A percentile compares a stretch with the other conserved stretches of the same genome.
Evolutionary conservation across 2,113 vertebrate genomes (phyloP).

Genomic region (Setophaga kirtlandii): DNA sequence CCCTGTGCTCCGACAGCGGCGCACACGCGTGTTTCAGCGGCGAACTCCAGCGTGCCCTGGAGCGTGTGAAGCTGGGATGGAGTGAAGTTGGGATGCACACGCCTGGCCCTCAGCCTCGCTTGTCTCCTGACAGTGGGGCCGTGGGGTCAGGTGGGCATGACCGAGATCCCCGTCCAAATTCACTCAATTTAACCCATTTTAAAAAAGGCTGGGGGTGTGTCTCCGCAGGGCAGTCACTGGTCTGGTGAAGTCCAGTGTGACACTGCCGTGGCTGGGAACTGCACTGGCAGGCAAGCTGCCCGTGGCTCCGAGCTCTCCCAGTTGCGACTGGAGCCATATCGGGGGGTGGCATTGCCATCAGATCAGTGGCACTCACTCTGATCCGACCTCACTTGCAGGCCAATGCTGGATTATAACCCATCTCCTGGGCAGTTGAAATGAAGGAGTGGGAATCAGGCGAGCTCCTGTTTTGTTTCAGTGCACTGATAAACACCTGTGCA

Average conservation of each 20-base stretch:
- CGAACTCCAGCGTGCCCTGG: background rate
- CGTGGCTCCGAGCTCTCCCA: fast-evolving
- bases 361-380: background rate
- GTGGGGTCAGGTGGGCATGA: background rate
- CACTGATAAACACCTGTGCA: background rate
- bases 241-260: fast-evolving
- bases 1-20: background rate
- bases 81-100: background rate
- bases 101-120: fast-evolving
- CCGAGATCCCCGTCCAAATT: background rate
- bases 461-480: background rate
- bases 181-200: background rate
- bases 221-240: no score
- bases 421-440: fast-evolving
- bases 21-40: background rate
- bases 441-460: fast-evolving
- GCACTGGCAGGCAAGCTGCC: fast-evolving
- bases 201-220: no score
- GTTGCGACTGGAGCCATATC: background rate
- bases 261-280: background rate
- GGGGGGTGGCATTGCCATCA: fast-evolving
- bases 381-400: background rate
- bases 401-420: background rate
- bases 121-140: background rate
- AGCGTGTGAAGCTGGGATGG: background rate